phyloP scores from a whole-genome alignment of 1,140 invertebrate genomes.

The Pseudachorutes palmiensis region DNA sequence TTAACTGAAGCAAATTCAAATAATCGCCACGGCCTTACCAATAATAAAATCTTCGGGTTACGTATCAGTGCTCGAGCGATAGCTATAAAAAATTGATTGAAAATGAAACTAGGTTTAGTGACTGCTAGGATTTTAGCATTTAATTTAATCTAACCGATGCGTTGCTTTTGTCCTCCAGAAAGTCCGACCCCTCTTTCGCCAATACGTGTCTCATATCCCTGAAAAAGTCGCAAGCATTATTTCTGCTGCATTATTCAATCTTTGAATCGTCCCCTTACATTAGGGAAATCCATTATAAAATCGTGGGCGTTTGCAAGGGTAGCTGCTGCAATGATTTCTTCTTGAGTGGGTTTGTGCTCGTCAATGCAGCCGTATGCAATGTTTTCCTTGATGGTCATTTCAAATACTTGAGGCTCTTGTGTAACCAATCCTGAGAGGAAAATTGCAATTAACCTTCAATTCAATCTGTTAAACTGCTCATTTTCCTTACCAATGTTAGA shows the following conservation, averaged over 20 bases:
- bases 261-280: neutral
- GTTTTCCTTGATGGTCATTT: neutral
- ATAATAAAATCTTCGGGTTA: neutral
- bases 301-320: neutral
- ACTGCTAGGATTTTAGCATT: neutral
- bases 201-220: neutral
- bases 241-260: neutral
- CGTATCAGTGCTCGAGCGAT: neutral
- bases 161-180: neutral
- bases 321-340: neutral
- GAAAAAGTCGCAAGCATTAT: neutral
- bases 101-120: neutral
- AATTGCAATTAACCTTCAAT: neutral
- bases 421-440: neutral
- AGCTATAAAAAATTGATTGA: neutral
- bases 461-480: neutral
- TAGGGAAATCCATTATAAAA: neutral
- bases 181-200: neutral
- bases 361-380: neutral
- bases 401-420: neutral
- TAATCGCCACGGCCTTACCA: neutral
- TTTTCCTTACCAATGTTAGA: constrained; percentile 1
- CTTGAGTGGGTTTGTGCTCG: neutral
- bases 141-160: neutral
- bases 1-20: neutral